Evolutionary conservation across 2,113 vertebrate genomes (phyloP), one percentile per base, ranked within the genome.

Genomic region (Amia ocellicauda): DNA sequence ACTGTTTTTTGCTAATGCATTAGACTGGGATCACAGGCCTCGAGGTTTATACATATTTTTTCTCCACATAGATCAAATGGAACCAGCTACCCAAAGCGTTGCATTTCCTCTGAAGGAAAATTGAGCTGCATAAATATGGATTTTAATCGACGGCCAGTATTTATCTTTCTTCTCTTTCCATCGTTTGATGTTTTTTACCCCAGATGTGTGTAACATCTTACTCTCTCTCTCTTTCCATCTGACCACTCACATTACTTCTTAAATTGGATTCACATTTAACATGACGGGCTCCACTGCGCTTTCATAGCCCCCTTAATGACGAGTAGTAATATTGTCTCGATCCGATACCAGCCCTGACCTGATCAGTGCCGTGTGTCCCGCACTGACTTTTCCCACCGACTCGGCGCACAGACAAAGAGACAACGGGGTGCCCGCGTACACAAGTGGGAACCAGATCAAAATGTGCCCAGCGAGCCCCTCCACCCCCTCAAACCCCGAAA

Each of bases 341-440:
- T 9, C 26, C 52, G 8, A 3, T 31, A 31, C 43, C 61, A 73
- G 59, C 59, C 69, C 26, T 51, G 74, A 63, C 71, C 20, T 2
- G 47, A 7, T 50, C 9, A 26, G 16, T 43, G 50, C 49, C 49
- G 60, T 59, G 50, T 54, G 72, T 83, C 74, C 72, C 78, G 81
- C 83, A 85, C 85, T 89, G 86, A 88, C 86, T 89, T 89, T 86
- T 86, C 83, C 85, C 85, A 80, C 77, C 69, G 83, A 80, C 66
- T 75, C 74, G 52, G 69, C 73, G 68, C 72, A 22, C 65, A 80
- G 79, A 89, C 87, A 89, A 89, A 86, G 80, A 80, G 86, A 80
- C 86, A 71, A 79, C 88, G 85, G 86, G 86, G 85, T 80, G 85
- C 86, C 83, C 79, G 41, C 29, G n/a, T 43, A 43, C 43, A 53